Evolutionary conservation across 1,140 invertebrate genomes (phyloP).

Genomic region (Drosophila kanapiae): DNA sequence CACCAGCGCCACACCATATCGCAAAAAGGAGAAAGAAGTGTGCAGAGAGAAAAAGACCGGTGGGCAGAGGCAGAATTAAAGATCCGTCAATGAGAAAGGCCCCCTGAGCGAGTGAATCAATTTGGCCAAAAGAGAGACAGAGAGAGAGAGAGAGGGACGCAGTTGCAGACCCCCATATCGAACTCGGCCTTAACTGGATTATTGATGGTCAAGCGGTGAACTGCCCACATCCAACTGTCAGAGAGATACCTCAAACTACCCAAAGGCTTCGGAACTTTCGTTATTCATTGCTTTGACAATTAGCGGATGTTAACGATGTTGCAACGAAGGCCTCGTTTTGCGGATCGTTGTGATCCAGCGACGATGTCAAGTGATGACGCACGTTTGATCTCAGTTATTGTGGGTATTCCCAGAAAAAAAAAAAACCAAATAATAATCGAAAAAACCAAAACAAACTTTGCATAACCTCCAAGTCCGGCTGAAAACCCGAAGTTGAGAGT

Average conservation of each 20-base stretch:
- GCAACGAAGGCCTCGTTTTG: conserved; percentile 66
- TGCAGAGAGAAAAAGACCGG: conserved; percentile 25
- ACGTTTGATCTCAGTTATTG: conserved; percentile 29
- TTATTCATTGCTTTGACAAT: conserved; percentile 48
- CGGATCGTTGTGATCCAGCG: conserved; percentile 34
- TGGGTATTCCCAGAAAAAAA: conserved; percentile 62
- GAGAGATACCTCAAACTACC: conserved; percentile 16
- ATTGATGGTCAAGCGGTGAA: conserved; percentile 36
- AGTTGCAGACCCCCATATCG: conserved; percentile 5
- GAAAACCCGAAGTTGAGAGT: conserved; percentile 13
- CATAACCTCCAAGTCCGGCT: conserved; percentile 29
- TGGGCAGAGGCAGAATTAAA: conserved; percentile 27
- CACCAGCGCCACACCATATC: conserved; percentile 2
- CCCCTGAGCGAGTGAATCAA: conserved; percentile 12
- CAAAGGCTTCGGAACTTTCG: conserved; percentile 38
- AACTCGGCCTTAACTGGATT: conserved; percentile 33
- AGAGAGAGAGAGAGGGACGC: background rate
- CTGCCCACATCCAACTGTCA: conserved; percentile 29
- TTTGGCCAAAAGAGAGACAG: conserved; percentile 17
- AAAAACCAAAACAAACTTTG: conserved; percentile 30
- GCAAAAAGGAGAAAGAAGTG: conserved; percentile 3
- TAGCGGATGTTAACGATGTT: conserved; percentile 46
- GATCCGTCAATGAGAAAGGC: conserved; percentile 30
- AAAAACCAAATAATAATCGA: conserved; percentile 5
- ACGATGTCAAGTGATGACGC: conserved; percentile 36